These are phyloP conservation scores for Phaedon cochleariae DNA, from an alignment of 2,888 invertebrate species.

Conservation along the genomic window DNA sequence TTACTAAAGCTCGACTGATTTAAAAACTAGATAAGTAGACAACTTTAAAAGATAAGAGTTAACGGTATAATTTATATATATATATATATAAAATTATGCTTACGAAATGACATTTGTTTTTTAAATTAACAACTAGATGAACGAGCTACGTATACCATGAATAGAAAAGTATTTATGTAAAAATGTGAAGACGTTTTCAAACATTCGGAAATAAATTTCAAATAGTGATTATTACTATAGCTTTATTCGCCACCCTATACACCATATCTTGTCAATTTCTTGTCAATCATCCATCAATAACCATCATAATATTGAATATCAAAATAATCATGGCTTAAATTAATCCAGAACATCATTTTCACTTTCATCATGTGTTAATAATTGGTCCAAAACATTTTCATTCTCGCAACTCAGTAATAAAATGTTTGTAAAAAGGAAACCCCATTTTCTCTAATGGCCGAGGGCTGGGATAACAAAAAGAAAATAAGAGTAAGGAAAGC, in stretches of 20 bases:
- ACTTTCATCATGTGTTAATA: neutral
- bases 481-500: conserved; percentile 31
- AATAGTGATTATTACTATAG: neutral
- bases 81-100: too few species aligned
- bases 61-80: conserved; percentile 9
- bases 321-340: too few species aligned
- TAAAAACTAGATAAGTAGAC: conserved; percentile 15
- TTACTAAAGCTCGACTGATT: conserved; percentile 19
- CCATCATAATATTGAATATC: neutral
- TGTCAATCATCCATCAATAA: too few species aligned
- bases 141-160: neutral
- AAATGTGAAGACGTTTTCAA: conserved; percentile 10
- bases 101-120: conserved; percentile 16
- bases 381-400: neutral
- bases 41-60: conserved; percentile 3
- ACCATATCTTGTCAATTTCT: neutral
- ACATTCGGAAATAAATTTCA: conserved; percentile 15
- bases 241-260: neutral
- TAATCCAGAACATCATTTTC: too few species aligned
- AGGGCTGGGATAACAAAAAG: conserved; percentile 7
- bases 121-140: neutral
- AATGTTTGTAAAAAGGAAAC: neutral
- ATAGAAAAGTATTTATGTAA: conserved; percentile 7
- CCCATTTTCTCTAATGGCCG: neutral
- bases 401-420: neutral